These are phyloP conservation scores for Hippotragus niger DNA, from an alignment of 2,113 vertebrate genomes.

Conservation along the genomic window DNA sequence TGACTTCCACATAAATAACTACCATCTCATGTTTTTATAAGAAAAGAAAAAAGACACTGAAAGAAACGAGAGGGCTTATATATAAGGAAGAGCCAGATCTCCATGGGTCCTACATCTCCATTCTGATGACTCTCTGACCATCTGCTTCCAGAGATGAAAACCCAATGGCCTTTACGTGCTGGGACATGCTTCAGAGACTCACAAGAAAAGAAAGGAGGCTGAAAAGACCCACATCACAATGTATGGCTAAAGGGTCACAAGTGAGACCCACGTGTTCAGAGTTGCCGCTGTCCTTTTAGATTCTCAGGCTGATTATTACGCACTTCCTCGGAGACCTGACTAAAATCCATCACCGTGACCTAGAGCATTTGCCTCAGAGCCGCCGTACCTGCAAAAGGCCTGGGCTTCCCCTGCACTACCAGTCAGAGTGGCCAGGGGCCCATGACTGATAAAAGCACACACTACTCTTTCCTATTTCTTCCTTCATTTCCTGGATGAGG, in stretches of 20 bases:
- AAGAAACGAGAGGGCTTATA: background rate
- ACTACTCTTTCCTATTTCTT: conserved; percentile 55
- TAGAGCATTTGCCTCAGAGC: conserved; percentile 36
- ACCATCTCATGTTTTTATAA: background rate
- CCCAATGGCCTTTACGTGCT: accelerated
- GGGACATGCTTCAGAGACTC: background rate
- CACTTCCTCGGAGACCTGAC: background rate
- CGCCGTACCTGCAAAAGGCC: background rate
- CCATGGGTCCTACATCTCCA: background rate
- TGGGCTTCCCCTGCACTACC: background rate
- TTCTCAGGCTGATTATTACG: background rate
- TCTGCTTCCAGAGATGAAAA: background rate
- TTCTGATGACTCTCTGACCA: background rate
- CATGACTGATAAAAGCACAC: conserved; percentile 60
- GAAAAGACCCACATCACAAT: conserved; percentile 28
- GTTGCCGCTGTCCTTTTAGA: conserved; percentile 51
- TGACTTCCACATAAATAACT: background rate
- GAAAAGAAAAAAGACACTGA: background rate
- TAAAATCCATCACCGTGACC: conserved; percentile 44
- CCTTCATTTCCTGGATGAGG: conserved; percentile 50
- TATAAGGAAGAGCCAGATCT: background rate
- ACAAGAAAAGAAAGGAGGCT: background rate
- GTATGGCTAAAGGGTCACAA: conserved; percentile 48
- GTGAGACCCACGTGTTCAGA: background rate
- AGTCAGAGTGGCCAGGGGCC: conserved; percentile 56